These are phyloP conservation scores for Bombus picipes DNA, from an alignment of 1,140 invertebrate genomes.

Conservation along the genomic window DNA sequence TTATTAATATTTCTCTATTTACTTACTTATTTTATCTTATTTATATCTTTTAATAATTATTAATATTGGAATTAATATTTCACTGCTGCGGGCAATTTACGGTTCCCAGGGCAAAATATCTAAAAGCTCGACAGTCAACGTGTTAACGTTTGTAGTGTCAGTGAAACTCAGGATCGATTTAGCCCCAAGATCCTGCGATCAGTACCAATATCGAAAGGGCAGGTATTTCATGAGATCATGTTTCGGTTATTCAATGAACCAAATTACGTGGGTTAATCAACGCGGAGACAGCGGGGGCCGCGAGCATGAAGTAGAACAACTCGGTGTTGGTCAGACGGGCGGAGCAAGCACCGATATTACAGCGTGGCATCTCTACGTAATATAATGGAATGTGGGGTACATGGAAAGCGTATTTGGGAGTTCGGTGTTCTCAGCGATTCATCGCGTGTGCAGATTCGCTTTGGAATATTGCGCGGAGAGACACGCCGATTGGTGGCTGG, in stretches of 20 bases:
- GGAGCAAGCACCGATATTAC: not conserved
- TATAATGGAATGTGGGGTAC: conserved; percentile 1
- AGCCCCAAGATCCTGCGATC: too few species aligned
- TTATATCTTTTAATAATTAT: too few species aligned
- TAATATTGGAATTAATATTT: too few species aligned
- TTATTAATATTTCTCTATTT: too few species aligned
- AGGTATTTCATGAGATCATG: not conserved
- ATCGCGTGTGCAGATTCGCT: not conserved
- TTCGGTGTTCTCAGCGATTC: not conserved
- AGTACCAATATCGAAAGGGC: not conserved
- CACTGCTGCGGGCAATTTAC: too few species aligned
- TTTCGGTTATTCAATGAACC: not conserved
- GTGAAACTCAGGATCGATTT: too few species aligned
- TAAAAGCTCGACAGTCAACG: too few species aligned
- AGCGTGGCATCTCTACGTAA: not conserved
- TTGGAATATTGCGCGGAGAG: not conserved
- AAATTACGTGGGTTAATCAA: not conserved
- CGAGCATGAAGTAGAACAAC: not conserved
- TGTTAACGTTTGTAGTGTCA: too few species aligned
- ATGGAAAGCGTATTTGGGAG: conserved; percentile 15
- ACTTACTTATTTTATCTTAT: too few species aligned
- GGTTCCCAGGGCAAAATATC: too few species aligned
- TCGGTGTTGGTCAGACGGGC: not conserved
- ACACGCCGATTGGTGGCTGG: not conserved
- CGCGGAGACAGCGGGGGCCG: too few species aligned